A percentile compares a stretch with the other conserved stretches of the same genome.
These are phyloP conservation scores for Chironex yamaguchii DNA, from an alignment of 30 jellyfish, hydroid and myxozoan genomes.

Conservation along the genomic window DNA sequence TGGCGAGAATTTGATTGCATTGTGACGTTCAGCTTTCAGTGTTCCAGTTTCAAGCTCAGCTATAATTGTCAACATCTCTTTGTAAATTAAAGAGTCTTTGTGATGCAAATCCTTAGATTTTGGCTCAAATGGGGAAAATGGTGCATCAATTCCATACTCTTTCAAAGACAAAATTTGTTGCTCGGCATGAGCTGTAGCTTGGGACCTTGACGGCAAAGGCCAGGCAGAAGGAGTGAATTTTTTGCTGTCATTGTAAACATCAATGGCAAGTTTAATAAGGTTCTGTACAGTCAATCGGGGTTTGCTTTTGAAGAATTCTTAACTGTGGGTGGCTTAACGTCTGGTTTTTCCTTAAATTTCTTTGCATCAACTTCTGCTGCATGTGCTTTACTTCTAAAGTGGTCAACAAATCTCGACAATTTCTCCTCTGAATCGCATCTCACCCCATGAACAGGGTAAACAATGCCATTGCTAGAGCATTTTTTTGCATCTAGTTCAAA, in stretches of 20 bases:
- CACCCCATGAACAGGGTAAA: conserved; percentile 25
- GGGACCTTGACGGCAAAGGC: too few species aligned
- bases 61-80: conserved; percentile 13
- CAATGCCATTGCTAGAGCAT: neutral
- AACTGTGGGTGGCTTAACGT: conserved; percentile 40
- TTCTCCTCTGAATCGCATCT: conserved; percentile 41
- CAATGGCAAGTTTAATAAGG: conserved; percentile 38
- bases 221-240: too few species aligned
- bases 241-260: conserved; percentile 35
- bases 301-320: conserved; percentile 23
- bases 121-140: conserved; percentile 27
- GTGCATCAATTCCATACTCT: conserved; percentile 42
- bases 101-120: neutral
- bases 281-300: conserved; percentile 1
- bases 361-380: conserved; percentile 53
- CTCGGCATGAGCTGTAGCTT: conserved; percentile 11
- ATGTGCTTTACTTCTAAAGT: conserved; percentile 15
- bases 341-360: conserved; percentile 3
- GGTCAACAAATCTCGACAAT: conserved; percentile 21
- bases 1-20: too few species aligned
- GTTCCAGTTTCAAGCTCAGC: too few species aligned
- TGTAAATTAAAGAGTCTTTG: conserved; percentile 9
- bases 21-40: too few species aligned
- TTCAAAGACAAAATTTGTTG: conserved; percentile 3
- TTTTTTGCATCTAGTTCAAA: neutral